Base-by-base conservation (phyloP, 2,797 vertebrate genomes). In the Sandelia bainsii region DNA sequence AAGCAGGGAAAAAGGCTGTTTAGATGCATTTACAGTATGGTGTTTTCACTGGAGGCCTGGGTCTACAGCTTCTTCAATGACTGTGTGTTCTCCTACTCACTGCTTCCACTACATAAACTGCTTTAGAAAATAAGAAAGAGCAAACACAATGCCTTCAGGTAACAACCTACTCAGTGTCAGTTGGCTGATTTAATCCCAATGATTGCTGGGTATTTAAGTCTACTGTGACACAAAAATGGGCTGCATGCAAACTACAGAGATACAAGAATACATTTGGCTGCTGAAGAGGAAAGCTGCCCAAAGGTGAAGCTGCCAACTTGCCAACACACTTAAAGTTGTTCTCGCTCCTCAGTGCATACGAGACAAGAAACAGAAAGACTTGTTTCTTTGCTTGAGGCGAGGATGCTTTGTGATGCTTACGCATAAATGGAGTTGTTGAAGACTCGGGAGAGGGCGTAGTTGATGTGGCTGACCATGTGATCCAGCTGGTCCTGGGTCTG, bases 391-490 rank as follows among this genome's bases (percentile, higher is more conserved):
- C 66, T 61, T 2, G 1, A 37, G 50, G 70, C 13, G 5, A 49
- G 27, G 51, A 22, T 8, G 63, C 27, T 52, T 16, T 1, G 52
- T 3, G 53, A 56, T 29, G 80, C 94, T 95, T 86, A 96, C 95
- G 94, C 94, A 65, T 93, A 95, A 73, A 95, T 92, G 27, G 96
- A 96, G 91, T 96, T 95, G 81, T 96, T 96, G 90, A 97, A 97
- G 84, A 97, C 95, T 74, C 96, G 91, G 79, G 94, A 95, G 79
- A 97, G 96, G 72, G 96, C 95, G 37, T 92, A 94, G 93, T 96
- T 96, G 80, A 97, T 94, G 71, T 96, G 95, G 69, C 77, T 89
- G 3, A 96, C 95, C 91, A 97, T 86, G 87, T 96, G 95, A 78
- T 96, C 95, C 79, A 96, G 93, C 60, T 96, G 95, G 45, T 97